These are phyloP conservation scores for Microplitis manilae DNA, from an alignment of 2,888 invertebrate genomes.

Conservation along the genomic window DNA sequence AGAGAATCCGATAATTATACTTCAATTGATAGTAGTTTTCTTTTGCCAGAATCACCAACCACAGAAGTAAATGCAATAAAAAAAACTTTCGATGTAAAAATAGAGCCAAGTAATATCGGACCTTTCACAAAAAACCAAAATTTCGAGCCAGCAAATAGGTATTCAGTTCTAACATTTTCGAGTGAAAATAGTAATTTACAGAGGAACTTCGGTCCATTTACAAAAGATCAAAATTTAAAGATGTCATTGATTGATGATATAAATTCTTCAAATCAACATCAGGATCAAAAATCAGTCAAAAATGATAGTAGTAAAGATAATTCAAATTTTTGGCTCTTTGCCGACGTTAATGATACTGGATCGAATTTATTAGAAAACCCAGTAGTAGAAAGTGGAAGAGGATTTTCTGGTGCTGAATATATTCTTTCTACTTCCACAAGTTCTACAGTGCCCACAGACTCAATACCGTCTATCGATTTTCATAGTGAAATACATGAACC, in stretches of 20 bases:
- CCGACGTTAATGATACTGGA: slow-evolving; percentile 63
- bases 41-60: slow-evolving; percentile 24
- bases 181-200: slow-evolving; percentile 49
- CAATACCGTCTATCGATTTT: slow-evolving; percentile 22
- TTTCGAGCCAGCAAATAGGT: slow-evolving; percentile 49
- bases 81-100: slow-evolving; percentile 40
- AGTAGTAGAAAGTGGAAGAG: slow-evolving; percentile 63
- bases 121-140: slow-evolving; percentile 65
- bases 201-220: slow-evolving; percentile 66
- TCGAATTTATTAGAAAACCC: slow-evolving; percentile 66
- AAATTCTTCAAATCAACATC: background rate
- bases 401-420: slow-evolving; percentile 60
- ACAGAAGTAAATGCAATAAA: slow-evolving; percentile 41
- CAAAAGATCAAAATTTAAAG: slow-evolving; percentile 62
- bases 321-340: slow-evolving; percentile 57
- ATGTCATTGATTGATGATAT: slow-evolving; percentile 9
- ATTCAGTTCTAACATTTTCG: slow-evolving; percentile 46
- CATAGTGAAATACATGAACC: slow-evolving; percentile 82
- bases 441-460: slow-evolving; percentile 8
- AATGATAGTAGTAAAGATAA: slow-evolving; percentile 22
- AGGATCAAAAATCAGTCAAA: background rate
- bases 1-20: slow-evolving; percentile 68
- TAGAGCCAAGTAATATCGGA: slow-evolving; percentile 53
- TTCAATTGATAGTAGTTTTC: slow-evolving; percentile 39
- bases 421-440: slow-evolving; percentile 44